Evolutionary conservation across 1,140 invertebrate species (phyloP), one percentile per base, ranked within the genome.

Genomic region (Bicyclus anynana): DNA sequence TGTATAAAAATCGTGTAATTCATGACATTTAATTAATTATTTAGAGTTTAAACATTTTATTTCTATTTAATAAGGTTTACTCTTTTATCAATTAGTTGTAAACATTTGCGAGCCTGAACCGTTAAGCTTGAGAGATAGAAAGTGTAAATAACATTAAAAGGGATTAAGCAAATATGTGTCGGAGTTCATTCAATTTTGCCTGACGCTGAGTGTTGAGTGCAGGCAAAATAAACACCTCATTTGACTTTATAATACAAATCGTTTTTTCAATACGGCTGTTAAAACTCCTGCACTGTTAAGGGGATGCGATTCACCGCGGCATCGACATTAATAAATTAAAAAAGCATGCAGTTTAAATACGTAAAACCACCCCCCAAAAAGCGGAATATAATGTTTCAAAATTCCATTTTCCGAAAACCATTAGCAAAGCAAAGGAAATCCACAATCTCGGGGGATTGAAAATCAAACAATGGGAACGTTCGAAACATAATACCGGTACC

Each of bases 381-480:
- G 46, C n/a, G 13, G 17, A 48, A 67, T 70, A 61, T 72, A 78
- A 57, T 75, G 38, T 58, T 58, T 29, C 67, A 63, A 69, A 72
- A 68, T 74, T 70, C 74, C 64, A 55, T 63, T 73, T 70, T 71
- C 54, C 57, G 49, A 66, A 62, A 62, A 56, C 80, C 69, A 84
- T 80, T 81, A 80, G 56, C 48, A 65, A 57, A 69, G 62, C 57
- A 72, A 77, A 68, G 64, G 53, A 74, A 72, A 76, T 72, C 73
- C 72, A 59, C 71, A 66, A 71, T 74, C 71, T 77, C 72, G 42
- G 47, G 74, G 78, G 73, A 80, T 80, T 76, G 72, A 77, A 80
- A 84, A 82, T 79, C 80, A 84, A 84, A 84, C 78, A 84, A 79
- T 77, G 62, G 56, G 66, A 71, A 56, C 65, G 67, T 57, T 71